Evolutionary conservation across 23 tunicate species (phyloP), one percentile per base, ranked within the genome.

Genomic region (Phallusia fumigata): DNA sequence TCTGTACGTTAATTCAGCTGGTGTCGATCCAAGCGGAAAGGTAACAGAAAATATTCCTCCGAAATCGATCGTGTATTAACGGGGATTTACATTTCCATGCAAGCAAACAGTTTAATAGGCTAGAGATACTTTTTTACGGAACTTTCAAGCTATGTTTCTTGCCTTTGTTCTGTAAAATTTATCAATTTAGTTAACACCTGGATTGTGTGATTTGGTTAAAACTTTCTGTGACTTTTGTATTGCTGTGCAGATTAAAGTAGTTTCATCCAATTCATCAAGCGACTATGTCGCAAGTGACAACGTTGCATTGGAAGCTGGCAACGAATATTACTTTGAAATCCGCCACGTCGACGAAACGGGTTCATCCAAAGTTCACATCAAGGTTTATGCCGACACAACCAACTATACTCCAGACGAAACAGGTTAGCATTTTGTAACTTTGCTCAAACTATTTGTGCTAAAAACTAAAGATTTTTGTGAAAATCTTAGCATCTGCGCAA

Each of bases 291-390:
- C 16, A n/a, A 33, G 76, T n/a, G 86, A 76, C 19, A 35, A 18
- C 26, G 36, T 76, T 18, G 31, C 34, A 21, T 31, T 74, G 30
- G 35, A 26, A 5, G 88, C 83, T 44, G 88, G 88, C 18, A 36
- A 31, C 11, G 88, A 85, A 53, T 80, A 86, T 53, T 86, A 86
- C 36, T 80, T 74, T 75, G 84, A 80, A 75, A 44, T 86, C 2
- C 80, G 75, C 13, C 80, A 74, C 64, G 5, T 73, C 52, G 84
- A 80, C 12, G 22, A 28, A 5, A 24, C 75, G n/a, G 11, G 22
- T 8, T 33, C 26, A n/a, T 78, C 80, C 5, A 0, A 80, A 18
- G 44, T 86, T 73, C 44, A 74, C 33, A 33, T 86, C 6, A 44
- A 47, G 21, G 80, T 74, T 24, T 33, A 80, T 53, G 80, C 52